These are phyloP conservation scores for Salvelinus sp. DNA, from an alignment of 2,113 vertebrate species.

Conservation along the genomic window DNA sequence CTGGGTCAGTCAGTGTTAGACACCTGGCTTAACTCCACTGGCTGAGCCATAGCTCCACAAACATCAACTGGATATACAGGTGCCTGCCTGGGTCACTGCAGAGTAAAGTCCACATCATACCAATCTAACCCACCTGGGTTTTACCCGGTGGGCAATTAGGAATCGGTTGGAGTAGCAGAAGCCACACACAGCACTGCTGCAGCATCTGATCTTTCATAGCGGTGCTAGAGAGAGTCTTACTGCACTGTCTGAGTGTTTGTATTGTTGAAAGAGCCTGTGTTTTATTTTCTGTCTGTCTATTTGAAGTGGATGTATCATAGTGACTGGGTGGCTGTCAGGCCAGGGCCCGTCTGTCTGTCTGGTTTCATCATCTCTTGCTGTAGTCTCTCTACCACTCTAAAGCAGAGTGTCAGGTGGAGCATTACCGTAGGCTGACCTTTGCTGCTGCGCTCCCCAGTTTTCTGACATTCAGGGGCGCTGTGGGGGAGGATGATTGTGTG, in stretches of 20 bases:
- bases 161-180: slow-evolving; percentile 9
- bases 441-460: slow-evolving; percentile 60
- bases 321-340: slow-evolving; percentile 39
- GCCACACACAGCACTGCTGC: not conserved
- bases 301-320: slow-evolving; percentile 55
- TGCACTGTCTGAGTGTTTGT: not conserved
- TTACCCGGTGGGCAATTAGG: slow-evolving; percentile 29
- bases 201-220: slow-evolving; percentile 3
- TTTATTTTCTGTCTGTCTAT: slow-evolving; percentile 46
- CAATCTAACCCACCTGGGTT: slow-evolving; percentile 8
- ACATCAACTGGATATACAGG: not conserved
- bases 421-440: slow-evolving; percentile 78
- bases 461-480: slow-evolving; percentile 71
- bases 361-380: slow-evolving; percentile 54
- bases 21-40: too few species aligned
- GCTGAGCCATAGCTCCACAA: too few species aligned
- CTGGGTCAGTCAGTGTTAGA: too few species aligned
- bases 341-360: slow-evolving; percentile 35
- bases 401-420: slow-evolving; percentile 62
- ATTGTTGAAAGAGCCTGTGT: slow-evolving; percentile 10
- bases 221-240: slow-evolving; percentile 32
- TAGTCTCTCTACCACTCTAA: slow-evolving; percentile 32
- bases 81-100: slow-evolving; percentile 10
- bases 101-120: slow-evolving; percentile 20
- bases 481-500: slow-evolving; percentile 29